These are phyloP conservation scores for Andrena flavipes DNA, from an alignment of 2,888 invertebrate genomes.

Conservation along the genomic window DNA sequence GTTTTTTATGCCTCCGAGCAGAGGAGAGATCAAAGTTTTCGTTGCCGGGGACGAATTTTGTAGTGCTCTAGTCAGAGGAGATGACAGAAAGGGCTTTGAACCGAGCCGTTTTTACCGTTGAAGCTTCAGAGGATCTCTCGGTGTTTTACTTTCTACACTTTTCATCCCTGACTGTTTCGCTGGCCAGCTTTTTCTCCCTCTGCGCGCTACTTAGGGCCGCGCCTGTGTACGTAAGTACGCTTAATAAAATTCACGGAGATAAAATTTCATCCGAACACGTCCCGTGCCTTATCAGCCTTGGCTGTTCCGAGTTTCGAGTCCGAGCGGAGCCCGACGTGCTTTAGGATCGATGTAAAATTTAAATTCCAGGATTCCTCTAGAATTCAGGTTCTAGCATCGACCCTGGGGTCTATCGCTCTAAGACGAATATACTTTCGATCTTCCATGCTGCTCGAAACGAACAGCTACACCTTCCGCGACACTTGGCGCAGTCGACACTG, in stretches of 20 bases:
- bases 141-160: conserved; percentile 40
- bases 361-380: too few relatives aligned
- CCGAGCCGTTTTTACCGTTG: conserved; percentile 41
- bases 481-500: conserved; percentile 11
- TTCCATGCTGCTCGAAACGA: not conserved
- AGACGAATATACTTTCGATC: too few relatives aligned
- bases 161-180: conserved; percentile 40
- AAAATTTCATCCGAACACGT: not conserved
- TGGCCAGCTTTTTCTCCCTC: not conserved
- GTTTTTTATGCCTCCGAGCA: conserved; percentile 52
- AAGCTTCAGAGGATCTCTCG: conserved; percentile 37
- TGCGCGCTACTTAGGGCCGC: not conserved
- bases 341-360: not conserved
- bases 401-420: too few relatives aligned
- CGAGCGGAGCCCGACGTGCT: not conserved
- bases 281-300: not conserved
- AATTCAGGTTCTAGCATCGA: too few relatives aligned
- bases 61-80: conserved; percentile 49
- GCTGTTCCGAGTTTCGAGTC: not conserved
- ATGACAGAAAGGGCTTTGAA: conserved; percentile 45
- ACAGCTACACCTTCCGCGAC: conserved; percentile 8
- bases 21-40: conserved; percentile 62
- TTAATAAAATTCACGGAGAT: conserved; percentile 23
- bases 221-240: not conserved
- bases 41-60: conserved; percentile 55